These are phyloP conservation scores for Hypercompe scribonia DNA, from an alignment of 2,888 invertebrate genomes.

Conservation along the genomic window DNA sequence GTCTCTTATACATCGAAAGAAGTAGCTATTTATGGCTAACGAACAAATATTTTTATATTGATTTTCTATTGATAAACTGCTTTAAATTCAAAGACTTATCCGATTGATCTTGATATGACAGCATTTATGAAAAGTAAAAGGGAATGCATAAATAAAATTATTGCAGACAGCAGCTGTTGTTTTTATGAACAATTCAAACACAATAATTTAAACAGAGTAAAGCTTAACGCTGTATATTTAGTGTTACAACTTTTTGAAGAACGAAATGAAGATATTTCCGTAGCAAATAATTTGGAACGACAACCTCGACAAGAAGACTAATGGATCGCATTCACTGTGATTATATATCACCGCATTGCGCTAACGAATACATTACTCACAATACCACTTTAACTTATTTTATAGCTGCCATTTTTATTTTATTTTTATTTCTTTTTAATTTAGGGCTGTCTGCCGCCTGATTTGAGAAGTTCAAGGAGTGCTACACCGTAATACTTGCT, in stretches of 20 bases:
- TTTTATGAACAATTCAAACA: background rate
- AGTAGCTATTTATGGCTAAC: slow-evolving; percentile 26
- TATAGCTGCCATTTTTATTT: slow-evolving; percentile 46
- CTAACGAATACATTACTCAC: slow-evolving; percentile 65
- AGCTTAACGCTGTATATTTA: slow-evolving; percentile 4
- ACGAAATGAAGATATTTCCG: slow-evolving; percentile 56
- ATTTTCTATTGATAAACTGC: slow-evolving; percentile 16
- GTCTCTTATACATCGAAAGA: slow-evolving; percentile 22
- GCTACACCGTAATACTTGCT: background rate
- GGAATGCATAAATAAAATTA: background rate
- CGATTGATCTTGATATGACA: background rate
- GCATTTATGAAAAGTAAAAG: background rate
- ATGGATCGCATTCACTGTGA: slow-evolving; percentile 60
- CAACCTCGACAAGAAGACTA: slow-evolving; percentile 66
- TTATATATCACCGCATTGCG: slow-evolving; percentile 63
- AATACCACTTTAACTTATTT: slow-evolving; percentile 54
- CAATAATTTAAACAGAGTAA: background rate
- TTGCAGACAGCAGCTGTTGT: background rate
- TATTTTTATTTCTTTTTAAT: slow-evolving; percentile 44
- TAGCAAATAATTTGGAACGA: slow-evolving; percentile 64
- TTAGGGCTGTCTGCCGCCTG: slow-evolving; percentile 15
- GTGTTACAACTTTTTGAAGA: slow-evolving; percentile 17
- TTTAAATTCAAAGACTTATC: background rate
- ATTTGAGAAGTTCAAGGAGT: background rate
- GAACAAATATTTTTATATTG: slow-evolving; percentile 21